These are phyloP conservation scores for Trogon surrucura DNA, from an alignment of 2,113 vertebrate species.

Conservation along the genomic window DNA sequence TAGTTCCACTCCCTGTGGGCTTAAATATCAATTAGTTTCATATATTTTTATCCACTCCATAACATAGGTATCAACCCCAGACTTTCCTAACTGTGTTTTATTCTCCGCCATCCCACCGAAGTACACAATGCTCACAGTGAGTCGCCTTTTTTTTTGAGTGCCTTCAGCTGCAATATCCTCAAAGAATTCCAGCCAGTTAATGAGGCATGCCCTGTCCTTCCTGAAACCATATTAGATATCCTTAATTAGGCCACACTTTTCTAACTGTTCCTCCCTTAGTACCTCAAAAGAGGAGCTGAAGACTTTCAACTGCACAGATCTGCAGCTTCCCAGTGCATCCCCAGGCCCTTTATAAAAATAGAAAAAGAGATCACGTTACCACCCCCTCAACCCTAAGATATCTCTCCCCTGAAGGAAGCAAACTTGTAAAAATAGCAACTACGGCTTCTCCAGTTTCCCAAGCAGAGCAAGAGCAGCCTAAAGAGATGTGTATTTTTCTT, in stretches of 20 bases:
- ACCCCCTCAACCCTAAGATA: slow-evolving; percentile 52
- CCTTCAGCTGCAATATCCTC: slow-evolving; percentile 63
- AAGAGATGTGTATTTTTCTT: slow-evolving; percentile 54
- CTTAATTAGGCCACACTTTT: slow-evolving; percentile 75
- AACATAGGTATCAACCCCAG: neutral
- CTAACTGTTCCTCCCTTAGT: slow-evolving; percentile 65
- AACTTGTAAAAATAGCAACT: slow-evolving; percentile 67
- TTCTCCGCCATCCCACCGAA: neutral
- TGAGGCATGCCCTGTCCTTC: slow-evolving; percentile 73
- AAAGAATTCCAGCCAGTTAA: slow-evolving; percentile 73
- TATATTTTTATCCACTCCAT: neutral
- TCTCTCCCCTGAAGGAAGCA: slow-evolving; percentile 56
- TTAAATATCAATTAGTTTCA: neutral
- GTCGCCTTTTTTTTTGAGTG: slow-evolving; percentile 34
- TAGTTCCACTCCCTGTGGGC: neutral
- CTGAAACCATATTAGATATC: slow-evolving; percentile 74
- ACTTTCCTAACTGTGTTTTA: neutral
- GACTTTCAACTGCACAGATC: slow-evolving; percentile 61
- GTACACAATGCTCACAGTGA: slow-evolving; percentile 53
- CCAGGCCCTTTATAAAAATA: slow-evolving; percentile 69
- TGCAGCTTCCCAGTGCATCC: slow-evolving; percentile 61
- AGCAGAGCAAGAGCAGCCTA: neutral
- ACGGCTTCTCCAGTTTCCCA: slow-evolving; percentile 49
- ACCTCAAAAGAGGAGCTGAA: slow-evolving; percentile 61
- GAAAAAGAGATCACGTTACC: slow-evolving; percentile 65